Base-by-base conservation (phyloP, 2,113 vertebrate species). In the Plectropomus leopardus region DNA sequence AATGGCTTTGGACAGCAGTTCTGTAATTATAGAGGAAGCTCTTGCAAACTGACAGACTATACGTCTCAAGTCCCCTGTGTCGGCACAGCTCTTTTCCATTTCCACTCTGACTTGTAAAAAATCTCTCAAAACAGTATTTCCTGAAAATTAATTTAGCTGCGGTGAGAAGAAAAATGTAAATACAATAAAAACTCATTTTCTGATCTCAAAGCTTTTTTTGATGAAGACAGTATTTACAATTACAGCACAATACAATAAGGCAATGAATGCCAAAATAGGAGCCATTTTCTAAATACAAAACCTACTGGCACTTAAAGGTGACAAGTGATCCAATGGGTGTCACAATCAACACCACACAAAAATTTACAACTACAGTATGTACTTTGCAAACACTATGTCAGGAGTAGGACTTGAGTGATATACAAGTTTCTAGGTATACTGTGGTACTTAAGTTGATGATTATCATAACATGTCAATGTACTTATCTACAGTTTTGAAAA, bases 11-110 rank as follows among this genome's bases (percentile, higher is more conserved):
- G 53, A 54, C 76, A 67, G 83, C 86, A 71, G 36, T 65, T 82
- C 80, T 79, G 83, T 85, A 86, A 92, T 89, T 87, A 92, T 48
- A 83, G 74, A 76, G 83, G 70, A 76, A 79, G 54, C 69, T 64
- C 32, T 51, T 54, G 54, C 45, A 59, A 80, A 74, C 26, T 48
- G 50, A 75, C 45, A 51, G 10, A 58, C 68, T 63, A 17, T 5
- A n/a, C 26, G 30, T 78, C 45, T 69, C 60, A 76, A 58, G 54
- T 51, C 54, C 4, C 34, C 23, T 60, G 15, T 51, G 36, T 34
- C 13, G 1, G 7, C 23, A 30, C 36, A 45, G 58, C 57, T 76
- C 23, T 64, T 71, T 79, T 80, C 34, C 67, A 80, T 61, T 75
- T 51, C 19, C 69, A 28, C 32, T 51, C 23, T 3, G 30, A 36